Conservation (phyloP, 2,113 vertebrate genomes). For the Tragulus kanchil region DNA sequence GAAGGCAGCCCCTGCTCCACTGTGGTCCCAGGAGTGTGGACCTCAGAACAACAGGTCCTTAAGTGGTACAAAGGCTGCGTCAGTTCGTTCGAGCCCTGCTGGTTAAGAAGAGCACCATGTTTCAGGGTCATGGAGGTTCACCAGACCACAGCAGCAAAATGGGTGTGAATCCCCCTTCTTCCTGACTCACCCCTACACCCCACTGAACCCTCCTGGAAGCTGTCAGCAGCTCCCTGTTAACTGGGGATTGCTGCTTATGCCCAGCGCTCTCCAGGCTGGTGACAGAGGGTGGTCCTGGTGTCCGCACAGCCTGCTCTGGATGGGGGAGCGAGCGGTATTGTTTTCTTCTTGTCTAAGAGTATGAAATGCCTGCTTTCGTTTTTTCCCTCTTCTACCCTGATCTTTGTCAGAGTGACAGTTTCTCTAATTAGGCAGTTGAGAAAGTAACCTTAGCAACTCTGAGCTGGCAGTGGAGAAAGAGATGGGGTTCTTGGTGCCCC, state of each 20-base stretch:
- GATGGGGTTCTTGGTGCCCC: conserved; percentile 58
- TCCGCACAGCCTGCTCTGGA: neutral
- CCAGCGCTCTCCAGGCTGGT: neutral
- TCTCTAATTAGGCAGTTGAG: conserved; percentile 82
- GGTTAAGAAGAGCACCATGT: too few relatives aligned
- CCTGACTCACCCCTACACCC: fast-evolving
- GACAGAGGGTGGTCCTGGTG: neutral
- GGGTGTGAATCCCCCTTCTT: neutral
- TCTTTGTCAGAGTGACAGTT: conserved; percentile 79
- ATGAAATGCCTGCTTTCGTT: conserved; percentile 51
- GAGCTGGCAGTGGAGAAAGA: conserved; percentile 62
- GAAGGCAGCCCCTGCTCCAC: neutral
- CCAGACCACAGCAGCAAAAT: neutral
- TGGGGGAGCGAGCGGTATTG: conserved; percentile 30
- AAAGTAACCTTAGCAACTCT: conserved; percentile 88
- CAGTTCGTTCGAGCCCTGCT: neutral
- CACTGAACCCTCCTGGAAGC: neutral
- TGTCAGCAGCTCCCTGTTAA: neutral
- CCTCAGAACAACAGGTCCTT: neutral
- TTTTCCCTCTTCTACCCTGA: conserved; percentile 44
- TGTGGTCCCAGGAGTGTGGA: neutral
- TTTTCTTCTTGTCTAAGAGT: conserved; percentile 70
- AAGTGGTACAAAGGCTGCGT: neutral
- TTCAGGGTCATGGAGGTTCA: neutral
- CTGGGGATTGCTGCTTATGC: neutral